phyloP scores from a whole-genome alignment of 2,888 invertebrate species.

The Exocentrus adspersus region DNA sequence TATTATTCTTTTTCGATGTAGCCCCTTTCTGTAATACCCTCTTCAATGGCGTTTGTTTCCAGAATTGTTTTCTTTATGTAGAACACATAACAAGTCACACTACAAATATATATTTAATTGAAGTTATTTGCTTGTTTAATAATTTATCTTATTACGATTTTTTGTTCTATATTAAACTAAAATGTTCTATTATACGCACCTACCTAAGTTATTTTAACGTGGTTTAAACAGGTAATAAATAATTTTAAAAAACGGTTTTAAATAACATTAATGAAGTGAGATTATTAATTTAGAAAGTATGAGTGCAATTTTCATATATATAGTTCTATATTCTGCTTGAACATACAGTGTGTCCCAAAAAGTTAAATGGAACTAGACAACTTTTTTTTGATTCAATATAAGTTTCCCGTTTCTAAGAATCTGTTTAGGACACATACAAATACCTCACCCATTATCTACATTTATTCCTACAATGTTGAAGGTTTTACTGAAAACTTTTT shows the following conservation, averaged over 20 bases:
- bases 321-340: not conserved
- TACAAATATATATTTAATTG: not conserved
- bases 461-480: too few species aligned
- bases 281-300: not conserved
- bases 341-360: not conserved
- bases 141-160: not conserved
- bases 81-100: not conserved
- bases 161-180: too few species aligned
- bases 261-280: not conserved
- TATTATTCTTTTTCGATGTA: constrained; percentile 43
- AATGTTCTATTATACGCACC: too few species aligned
- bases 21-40: constrained; percentile 29
- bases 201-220: too few species aligned
- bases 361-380: too few species aligned
- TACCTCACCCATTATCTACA: too few species aligned
- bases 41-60: constrained; percentile 2
- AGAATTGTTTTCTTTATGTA: not conserved
- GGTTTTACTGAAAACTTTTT: too few species aligned
- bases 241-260: too few species aligned
- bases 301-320: not conserved
- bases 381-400: too few species aligned
- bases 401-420: too few species aligned
- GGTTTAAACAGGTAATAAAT: too few species aligned
- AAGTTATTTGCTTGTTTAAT: constrained; percentile 1
- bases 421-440: too few species aligned